Conservation (phyloP, 1,140 invertebrate species). For the Hyles vespertilio region DNA sequence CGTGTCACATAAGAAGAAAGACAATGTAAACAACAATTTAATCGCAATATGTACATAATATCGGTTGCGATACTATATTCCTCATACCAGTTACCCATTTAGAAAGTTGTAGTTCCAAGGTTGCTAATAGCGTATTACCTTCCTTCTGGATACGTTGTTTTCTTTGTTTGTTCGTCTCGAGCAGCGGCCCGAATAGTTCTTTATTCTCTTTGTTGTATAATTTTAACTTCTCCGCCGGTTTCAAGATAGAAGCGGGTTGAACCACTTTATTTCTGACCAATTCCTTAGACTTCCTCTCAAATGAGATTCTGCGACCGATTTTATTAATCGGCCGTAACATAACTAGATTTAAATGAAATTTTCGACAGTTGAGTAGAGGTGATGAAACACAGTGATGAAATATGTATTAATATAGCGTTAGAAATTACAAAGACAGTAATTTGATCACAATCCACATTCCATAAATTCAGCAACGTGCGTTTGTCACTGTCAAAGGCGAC, state of each 20-base stretch:
- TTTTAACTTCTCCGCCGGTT: constrained; percentile 59
- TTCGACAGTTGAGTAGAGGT: too few relatives aligned
- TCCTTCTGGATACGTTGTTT: constrained; percentile 49
- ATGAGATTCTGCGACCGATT: constrained; percentile 31
- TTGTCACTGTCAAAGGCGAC: too few relatives aligned
- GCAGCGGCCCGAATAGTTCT: constrained; percentile 61
- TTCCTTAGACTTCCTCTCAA: constrained; percentile 33
- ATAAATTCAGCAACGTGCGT: background rate
- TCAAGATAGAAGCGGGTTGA: constrained; percentile 50
- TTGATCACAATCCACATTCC: background rate
- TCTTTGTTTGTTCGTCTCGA: constrained; percentile 60
- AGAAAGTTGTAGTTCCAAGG: constrained; percentile 40
- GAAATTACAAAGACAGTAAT: too few relatives aligned
- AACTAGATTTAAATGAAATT: background rate
- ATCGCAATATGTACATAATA: constrained; percentile 2
- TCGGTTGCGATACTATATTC: background rate
- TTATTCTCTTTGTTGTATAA: constrained; percentile 66
- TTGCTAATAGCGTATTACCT: constrained; percentile 42
- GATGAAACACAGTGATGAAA: background rate
- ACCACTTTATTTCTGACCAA: constrained; percentile 59
- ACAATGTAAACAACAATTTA: constrained; percentile 17
- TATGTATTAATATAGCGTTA: background rate
- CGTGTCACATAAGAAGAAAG: constrained; percentile 9
- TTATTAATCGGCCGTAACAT: constrained; percentile 40
- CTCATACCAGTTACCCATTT: constrained; percentile 14